Evolutionary conservation across 1,140 invertebrate genomes (phyloP).

Genomic region (Euura saliciscinereae): DNA sequence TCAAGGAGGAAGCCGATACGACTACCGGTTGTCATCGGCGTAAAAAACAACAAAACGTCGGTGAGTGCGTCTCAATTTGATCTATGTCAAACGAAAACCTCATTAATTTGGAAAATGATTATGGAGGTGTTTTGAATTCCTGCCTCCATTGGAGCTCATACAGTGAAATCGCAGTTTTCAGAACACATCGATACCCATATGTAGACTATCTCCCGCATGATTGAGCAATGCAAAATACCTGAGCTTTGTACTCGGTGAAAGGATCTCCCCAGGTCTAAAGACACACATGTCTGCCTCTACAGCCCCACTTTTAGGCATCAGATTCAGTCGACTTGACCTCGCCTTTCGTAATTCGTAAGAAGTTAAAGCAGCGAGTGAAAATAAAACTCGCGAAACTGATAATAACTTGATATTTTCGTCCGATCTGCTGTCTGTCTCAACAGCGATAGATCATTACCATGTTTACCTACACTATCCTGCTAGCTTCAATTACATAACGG

Average conservation of each 20-base stretch:
- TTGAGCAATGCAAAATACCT: constrained; percentile 2
- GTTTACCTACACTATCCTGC: no score
- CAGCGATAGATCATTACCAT: no score
- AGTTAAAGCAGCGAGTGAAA: neutral
- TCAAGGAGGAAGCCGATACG: constrained; percentile 78
- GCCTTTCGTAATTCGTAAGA: neutral
- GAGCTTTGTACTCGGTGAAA: neutral
- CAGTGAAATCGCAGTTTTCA: no score
- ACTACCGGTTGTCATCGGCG: constrained; percentile 67
- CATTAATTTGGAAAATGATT: no score
- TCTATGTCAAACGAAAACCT: no score
- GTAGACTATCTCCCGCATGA: neutral
- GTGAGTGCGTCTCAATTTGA: constrained; percentile 42
- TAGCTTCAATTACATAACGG: neutral
- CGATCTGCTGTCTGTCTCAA: no score
- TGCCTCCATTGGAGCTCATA: no score
- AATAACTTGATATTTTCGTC: no score
- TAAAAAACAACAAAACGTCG: constrained; percentile 71
- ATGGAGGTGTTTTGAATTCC: no score
- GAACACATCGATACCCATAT: no score
- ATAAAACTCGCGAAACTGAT: no score
- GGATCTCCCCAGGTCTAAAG: neutral
- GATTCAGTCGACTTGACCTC: neutral
- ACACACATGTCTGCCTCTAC: neutral
- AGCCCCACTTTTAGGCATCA: neutral